Percentiles rank a stretch among this genome's conserved stretches.
phyloP scores from a whole-genome alignment of 2,888 invertebrate species.

The Polydrusus cervinus region DNA sequence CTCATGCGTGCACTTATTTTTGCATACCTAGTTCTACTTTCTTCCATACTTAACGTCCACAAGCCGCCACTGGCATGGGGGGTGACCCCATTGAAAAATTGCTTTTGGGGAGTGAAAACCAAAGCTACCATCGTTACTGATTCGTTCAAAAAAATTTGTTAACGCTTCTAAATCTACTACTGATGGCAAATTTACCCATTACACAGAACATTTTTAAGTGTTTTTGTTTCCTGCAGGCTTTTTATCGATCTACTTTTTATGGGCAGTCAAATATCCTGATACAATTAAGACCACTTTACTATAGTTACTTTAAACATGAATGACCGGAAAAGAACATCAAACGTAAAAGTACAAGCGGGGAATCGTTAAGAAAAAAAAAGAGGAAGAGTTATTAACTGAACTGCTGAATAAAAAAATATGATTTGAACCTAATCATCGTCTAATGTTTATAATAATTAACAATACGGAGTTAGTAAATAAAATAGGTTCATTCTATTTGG shows the following conservation, averaged over 20 bases:
- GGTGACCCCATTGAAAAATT: too few relatives aligned
- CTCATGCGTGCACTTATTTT: too few relatives aligned
- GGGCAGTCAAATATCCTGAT: constrained; percentile 1
- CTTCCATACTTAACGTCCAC: too few relatives aligned
- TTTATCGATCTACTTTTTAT: neutral
- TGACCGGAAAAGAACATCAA: neutral
- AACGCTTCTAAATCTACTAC: neutral
- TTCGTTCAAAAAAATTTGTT: too few relatives aligned
- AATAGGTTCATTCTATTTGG: too few relatives aligned
- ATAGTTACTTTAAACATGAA: neutral
- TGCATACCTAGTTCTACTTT: too few relatives aligned
- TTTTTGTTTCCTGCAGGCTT: constrained; percentile 2
- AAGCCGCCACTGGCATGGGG: too few relatives aligned
- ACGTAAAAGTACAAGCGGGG: neutral
- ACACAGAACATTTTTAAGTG: neutral
- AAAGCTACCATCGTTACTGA: too few relatives aligned
- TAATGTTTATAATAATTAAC: too few relatives aligned
- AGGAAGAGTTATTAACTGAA: neutral
- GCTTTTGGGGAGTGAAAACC: too few relatives aligned
- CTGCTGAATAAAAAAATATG: neutral
- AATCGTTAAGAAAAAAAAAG: neutral
- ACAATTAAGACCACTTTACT: constrained; percentile 12
- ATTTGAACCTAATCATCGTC: too few relatives aligned
- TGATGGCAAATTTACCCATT: neutral
- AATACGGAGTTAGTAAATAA: neutral